A percentile compares a stretch with the other conserved stretches of the same genome.
phyloP scores from a whole-genome alignment of 2,888 invertebrate genomes.

The Cataglyphis altisquamis region DNA sequence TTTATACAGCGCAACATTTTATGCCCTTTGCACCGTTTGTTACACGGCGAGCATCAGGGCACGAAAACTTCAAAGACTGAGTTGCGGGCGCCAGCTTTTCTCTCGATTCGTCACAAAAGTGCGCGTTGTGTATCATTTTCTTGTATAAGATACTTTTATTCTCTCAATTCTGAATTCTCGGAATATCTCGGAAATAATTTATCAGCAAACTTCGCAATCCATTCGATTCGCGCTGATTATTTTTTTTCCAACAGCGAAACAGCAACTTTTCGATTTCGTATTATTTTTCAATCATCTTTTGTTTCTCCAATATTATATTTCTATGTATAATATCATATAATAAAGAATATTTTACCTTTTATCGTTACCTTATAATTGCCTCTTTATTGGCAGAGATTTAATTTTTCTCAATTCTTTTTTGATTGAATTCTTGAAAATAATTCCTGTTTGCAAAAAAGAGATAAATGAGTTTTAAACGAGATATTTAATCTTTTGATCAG shows the following conservation, averaged over 20 bases:
- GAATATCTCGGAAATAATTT: conserved; percentile 24
- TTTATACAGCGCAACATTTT: conserved; percentile 25
- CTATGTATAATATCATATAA: neutral
- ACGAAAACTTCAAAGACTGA: conserved; percentile 26
- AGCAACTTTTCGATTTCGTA: neutral
- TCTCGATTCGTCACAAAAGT: conserved; percentile 15
- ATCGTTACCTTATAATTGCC: neutral
- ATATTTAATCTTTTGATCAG: conserved; percentile 12
- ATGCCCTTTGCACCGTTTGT: conserved; percentile 31
- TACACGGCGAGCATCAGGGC: neutral
- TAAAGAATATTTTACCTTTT: neutral
- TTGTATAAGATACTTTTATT: neutral
- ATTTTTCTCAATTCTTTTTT: neutral
- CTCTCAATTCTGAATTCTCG: neutral
- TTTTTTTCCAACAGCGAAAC: neutral
- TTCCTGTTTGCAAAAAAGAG: neutral
- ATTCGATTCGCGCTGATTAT: neutral
- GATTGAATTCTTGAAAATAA: neutral
- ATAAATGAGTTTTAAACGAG: conserved; percentile 16
- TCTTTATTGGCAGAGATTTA: neutral
- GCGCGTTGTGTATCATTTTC: conserved; percentile 6
- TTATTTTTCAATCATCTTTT: neutral
- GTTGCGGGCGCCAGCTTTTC: neutral
- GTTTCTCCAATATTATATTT: neutral
- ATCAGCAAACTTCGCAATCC: neutral